Conservation (phyloP, 2,888 invertebrate species). For the Ceriagrion tenellum region DNA sequence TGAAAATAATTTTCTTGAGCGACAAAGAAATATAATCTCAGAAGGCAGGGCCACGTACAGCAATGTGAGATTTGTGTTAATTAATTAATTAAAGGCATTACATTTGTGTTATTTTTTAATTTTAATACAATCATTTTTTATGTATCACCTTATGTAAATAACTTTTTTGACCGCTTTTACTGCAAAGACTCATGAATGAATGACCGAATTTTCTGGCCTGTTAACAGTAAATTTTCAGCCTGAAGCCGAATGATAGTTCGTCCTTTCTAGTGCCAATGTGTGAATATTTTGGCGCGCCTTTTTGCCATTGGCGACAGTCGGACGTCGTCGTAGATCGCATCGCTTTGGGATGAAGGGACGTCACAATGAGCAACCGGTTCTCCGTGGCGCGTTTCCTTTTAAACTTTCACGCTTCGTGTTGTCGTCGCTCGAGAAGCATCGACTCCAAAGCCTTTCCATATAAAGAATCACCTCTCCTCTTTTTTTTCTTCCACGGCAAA, state of each 20-base stretch:
- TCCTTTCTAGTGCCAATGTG: too few species aligned
- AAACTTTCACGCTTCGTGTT: constrained; percentile 69
- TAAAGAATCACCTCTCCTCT: not conserved
- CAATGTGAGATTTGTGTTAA: too few species aligned
- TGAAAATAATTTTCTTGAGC: too few species aligned
- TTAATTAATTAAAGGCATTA: too few species aligned
- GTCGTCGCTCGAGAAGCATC: constrained; percentile 74
- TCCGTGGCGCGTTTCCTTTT: constrained; percentile 60
- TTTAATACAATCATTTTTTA: too few species aligned
- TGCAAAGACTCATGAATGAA: not conserved
- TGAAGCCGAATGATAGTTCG: too few species aligned
- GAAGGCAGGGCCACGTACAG: too few species aligned
- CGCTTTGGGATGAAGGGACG: not conserved
- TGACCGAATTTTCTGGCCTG: not conserved
- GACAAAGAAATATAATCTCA: too few species aligned
- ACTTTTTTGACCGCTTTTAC: not conserved
- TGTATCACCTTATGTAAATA: too few species aligned
- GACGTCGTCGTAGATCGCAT: not conserved
- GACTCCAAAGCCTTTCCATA: constrained; percentile 13
- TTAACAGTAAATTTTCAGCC: too few species aligned
- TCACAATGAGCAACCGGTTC: constrained; percentile 19
- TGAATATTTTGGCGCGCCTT: too few species aligned
- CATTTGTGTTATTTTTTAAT: too few species aligned
- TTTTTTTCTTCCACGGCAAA: not conserved
- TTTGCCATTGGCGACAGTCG: not conserved